Conservation (phyloP, 2,797 vertebrate species). For the Sebastes steindachneri region DNA sequence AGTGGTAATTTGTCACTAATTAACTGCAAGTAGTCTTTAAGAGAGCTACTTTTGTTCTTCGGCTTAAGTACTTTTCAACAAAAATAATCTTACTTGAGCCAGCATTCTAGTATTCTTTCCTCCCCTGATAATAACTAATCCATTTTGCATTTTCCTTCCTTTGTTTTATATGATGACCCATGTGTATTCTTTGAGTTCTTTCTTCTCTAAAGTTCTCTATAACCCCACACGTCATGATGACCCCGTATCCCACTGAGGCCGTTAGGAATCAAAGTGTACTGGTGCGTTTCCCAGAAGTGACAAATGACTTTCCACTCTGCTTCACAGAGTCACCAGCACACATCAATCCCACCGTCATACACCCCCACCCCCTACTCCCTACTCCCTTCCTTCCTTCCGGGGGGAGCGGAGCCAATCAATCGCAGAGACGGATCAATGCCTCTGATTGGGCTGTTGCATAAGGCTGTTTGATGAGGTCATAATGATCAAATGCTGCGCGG, state of each 20-base stretch:
- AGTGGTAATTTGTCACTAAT: conserved; percentile 6
- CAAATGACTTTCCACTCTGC: conserved; percentile 62
- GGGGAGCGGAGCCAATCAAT: conserved; percentile 60
- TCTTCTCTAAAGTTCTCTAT: background rate
- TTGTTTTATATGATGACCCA: background rate
- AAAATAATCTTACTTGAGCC: background rate
- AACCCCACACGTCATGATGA: background rate
- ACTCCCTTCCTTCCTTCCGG: conserved; percentile 49
- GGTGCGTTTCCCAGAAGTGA: conserved; percentile 52
- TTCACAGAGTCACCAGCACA: conserved; percentile 46
- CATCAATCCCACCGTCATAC: conserved; percentile 16
- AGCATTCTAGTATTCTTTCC: background rate
- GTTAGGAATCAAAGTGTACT: conserved; percentile 32
- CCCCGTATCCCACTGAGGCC: background rate
- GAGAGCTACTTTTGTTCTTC: background rate
- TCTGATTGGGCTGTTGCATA: conserved; percentile 73
- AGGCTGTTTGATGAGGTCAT: conserved; percentile 70
- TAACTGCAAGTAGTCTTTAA: background rate
- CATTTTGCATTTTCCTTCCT: background rate
- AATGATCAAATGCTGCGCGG: conserved; percentile 32
- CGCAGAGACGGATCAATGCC: conserved; percentile 67
- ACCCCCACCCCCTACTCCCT: background rate
- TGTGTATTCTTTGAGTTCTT: background rate
- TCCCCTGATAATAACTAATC: background rate
- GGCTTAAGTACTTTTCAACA: background rate